Evolutionary conservation across 2,888 invertebrate genomes (phyloP), one percentile per base, ranked within the genome.

Genomic region (Bursaphelenchus okinawaensis): DNA sequence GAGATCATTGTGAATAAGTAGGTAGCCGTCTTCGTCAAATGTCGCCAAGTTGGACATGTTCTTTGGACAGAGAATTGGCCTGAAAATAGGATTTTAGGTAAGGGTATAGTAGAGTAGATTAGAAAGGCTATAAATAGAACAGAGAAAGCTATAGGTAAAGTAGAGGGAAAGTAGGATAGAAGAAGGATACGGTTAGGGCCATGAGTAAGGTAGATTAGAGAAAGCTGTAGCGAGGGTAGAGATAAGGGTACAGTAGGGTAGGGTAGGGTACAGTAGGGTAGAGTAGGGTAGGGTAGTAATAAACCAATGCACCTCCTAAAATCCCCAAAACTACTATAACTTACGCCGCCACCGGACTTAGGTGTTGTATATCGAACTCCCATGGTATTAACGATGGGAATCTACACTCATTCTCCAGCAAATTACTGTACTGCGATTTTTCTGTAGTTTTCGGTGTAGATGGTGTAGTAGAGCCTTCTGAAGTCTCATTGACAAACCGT

Each of bases 21-120:
- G 51, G 9, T 57, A 52, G 40, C 67, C 50, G n/a, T 70, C 58
- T 19, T 62, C 70, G 23, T 62, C 63, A 4, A 69, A 22, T 9
- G 50, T 60, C 7, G 70, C 69, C 26, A 69, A 27, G 22, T 69
- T 70, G 9, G 70, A 66, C 63, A 66, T 65, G 24, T 54, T 29
- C 6, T 65, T 57, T 7, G 28, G 55, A 50, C 69, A 69, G 24
- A 24, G 23, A 19, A 66, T 27, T 4, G 69, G 50, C 20, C 68
- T 67, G 26, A 28, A 68, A 26, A 26, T 24, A 3, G 19, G 26
- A 24, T 6, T 4, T 54, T 54, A 3, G 3, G 40, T 40, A 6
- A 40, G 16, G 6, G n/a, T 4, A 40, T 4, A 40, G 12, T 40
- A 16, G 31, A n/a, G n/a, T n/a, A n/a, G n/a, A n/a, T n/a, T n/a